A percentile compares a stretch with the other conserved stretches of the same genome.
Conservation (phyloP, 2,797 vertebrate genomes). For the Coluber constrictor region DNA sequence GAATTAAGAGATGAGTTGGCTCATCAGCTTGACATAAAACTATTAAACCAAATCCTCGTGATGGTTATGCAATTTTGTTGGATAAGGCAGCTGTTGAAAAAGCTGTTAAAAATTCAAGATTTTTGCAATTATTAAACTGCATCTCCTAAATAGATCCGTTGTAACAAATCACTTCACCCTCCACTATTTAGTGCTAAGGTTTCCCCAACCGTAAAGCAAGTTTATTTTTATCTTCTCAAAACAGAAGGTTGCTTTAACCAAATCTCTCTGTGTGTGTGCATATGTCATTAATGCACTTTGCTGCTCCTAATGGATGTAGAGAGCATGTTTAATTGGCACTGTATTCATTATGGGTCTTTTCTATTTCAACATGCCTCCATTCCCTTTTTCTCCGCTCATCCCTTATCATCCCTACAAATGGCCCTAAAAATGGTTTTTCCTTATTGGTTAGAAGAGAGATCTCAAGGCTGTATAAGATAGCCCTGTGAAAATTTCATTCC, state of each 20-base stretch:
- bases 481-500: neutral
- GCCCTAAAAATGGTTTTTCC: neutral
- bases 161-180: neutral
- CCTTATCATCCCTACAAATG: neutral
- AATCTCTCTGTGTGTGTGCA: neutral
- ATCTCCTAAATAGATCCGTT: neutral
- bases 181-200: conserved; percentile 12
- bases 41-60: conserved; percentile 62
- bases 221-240: neutral
- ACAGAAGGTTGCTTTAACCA: neutral
- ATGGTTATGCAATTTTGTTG: conserved; percentile 43
- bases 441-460: neutral
- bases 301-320: neutral
- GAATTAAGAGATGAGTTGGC: conserved; percentile 63
- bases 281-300: neutral
- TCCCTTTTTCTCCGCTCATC: neutral
- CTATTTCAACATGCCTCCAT: neutral
- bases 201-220: neutral
- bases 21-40: conserved; percentile 50
- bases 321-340: neutral
- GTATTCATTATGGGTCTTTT: neutral
- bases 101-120: neutral
- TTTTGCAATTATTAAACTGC: fast-evolving
- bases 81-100: conserved; percentile 15
- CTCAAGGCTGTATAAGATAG: neutral